Conservation (phyloP, 2,113 vertebrate species). For the Cepphus grylle region DNA sequence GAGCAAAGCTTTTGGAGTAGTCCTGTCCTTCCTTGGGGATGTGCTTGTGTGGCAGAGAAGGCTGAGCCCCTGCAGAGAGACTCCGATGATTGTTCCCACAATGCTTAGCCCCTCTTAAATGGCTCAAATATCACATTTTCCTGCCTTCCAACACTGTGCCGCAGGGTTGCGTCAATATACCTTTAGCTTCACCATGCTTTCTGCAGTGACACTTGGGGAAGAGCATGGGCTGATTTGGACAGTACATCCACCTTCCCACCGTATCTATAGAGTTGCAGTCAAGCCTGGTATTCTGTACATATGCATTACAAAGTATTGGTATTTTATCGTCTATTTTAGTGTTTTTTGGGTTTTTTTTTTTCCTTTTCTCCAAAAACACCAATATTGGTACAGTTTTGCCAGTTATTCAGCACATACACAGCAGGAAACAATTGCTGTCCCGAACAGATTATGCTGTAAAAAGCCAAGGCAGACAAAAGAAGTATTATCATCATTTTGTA, state of each 20-base stretch:
- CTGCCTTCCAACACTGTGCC: not conserved
- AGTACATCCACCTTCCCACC: not conserved
- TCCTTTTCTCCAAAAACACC: not conserved
- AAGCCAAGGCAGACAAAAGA: constrained; percentile 50
- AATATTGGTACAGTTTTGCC: not conserved
- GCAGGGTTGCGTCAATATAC: rapidly evolving
- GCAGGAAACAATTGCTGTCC: constrained; percentile 42
- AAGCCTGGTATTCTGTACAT: not conserved
- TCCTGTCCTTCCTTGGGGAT: not conserved
- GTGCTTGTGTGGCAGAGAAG: not conserved
- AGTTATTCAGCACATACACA: not conserved
- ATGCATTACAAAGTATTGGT: not conserved
- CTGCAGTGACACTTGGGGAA: not conserved
- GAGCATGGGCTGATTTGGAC: not conserved
- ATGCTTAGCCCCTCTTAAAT: not conserved
- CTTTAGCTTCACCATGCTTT: not conserved
- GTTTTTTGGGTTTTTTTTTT: not conserved
- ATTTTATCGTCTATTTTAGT: not conserved
- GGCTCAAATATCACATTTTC: not conserved
- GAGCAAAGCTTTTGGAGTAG: not conserved
- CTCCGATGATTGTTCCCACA: not conserved
- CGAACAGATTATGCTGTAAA: constrained; percentile 35
- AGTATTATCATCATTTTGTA: constrained; percentile 62
- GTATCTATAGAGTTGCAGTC: not conserved
- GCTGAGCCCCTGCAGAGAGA: not conserved